Conservation (phyloP, 2,888 invertebrate genomes). For the Pecten maximus region DNA sequence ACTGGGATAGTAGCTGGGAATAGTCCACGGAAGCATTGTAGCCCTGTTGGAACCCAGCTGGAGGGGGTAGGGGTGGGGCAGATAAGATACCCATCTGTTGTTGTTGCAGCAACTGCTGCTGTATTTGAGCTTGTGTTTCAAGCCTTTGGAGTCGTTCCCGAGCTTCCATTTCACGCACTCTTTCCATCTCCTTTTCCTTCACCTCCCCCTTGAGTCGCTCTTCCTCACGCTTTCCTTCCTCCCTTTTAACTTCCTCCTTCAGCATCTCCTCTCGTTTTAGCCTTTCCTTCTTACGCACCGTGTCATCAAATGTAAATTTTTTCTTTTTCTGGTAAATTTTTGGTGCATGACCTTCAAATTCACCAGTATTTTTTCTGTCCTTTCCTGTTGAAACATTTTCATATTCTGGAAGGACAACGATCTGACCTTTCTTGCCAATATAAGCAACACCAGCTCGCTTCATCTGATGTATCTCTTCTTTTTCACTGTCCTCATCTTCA, state of each 20-base stretch:
- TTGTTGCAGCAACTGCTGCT: constrained; percentile 61
- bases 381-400: constrained; percentile 52
- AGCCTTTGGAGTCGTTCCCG: constrained; percentile 68
- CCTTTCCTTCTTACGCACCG: constrained; percentile 61
- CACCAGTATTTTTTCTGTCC: constrained; percentile 40
- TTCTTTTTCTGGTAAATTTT: constrained; percentile 69
- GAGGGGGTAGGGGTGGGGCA: constrained; percentile 63
- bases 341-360: constrained; percentile 56
- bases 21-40: constrained; percentile 50
- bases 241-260: constrained; percentile 61
- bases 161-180: constrained; percentile 67
- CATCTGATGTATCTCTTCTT: constrained; percentile 56
- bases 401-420: constrained; percentile 67
- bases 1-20: constrained; percentile 35
- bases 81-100: constrained; percentile 62
- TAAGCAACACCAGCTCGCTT: constrained; percentile 74
- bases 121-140: constrained; percentile 65
- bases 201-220: constrained; percentile 68
- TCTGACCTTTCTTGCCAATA: constrained; percentile 67
- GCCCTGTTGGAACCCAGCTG: constrained; percentile 57
- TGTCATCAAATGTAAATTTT: constrained; percentile 65
- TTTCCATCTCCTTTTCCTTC: constrained; percentile 69
- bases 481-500: constrained; percentile 53
- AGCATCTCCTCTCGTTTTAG: constrained; percentile 56
- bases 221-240: constrained; percentile 68